Evolutionary conservation across 2,888 invertebrate genomes (phyloP).

Genomic region (Agriotes lineatus): DNA sequence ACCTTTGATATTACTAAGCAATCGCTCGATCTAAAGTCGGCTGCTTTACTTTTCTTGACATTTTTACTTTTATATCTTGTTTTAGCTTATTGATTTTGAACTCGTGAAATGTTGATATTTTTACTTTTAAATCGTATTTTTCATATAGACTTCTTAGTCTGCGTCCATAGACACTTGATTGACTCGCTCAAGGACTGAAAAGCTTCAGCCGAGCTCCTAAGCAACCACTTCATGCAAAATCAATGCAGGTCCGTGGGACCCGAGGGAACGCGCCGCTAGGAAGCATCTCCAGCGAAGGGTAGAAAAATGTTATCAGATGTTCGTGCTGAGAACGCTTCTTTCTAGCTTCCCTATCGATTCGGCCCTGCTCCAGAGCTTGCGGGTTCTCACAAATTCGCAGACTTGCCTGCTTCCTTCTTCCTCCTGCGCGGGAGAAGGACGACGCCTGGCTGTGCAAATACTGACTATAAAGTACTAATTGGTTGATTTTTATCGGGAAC

Average conservation of each 20-base stretch:
- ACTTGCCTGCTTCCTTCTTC: conserved; percentile 5
- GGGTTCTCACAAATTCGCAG: conserved; percentile 21
- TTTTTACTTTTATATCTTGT: too few species aligned
- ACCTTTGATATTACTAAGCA: too few species aligned
- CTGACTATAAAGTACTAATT: conserved; percentile 63
- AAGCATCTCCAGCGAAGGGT: conserved; percentile 37
- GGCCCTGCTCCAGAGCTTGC: conserved; percentile 49
- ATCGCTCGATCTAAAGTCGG: too few species aligned
- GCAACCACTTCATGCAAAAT: not conserved
- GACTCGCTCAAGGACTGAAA: too few species aligned
- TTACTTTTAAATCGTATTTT: too few species aligned
- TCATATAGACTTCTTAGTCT: too few species aligned
- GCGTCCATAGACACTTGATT: too few species aligned
- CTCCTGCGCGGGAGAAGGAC: not conserved
- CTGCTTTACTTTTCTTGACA: too few species aligned
- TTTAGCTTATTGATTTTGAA: too few species aligned
- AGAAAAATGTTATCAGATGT: conserved; percentile 57
- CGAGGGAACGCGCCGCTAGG: conserved; percentile 29
- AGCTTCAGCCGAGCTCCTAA: not conserved
- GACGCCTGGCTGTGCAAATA: not conserved
- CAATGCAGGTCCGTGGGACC: conserved; percentile 31
- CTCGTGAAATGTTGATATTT: too few species aligned
- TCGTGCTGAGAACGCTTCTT: conserved; percentile 60
- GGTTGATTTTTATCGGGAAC: conserved; percentile 63
- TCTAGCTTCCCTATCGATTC: conserved; percentile 56